These are phyloP conservation scores for Lysandra coridon DNA, from an alignment of 2,888 invertebrate species.

Conservation along the genomic window DNA sequence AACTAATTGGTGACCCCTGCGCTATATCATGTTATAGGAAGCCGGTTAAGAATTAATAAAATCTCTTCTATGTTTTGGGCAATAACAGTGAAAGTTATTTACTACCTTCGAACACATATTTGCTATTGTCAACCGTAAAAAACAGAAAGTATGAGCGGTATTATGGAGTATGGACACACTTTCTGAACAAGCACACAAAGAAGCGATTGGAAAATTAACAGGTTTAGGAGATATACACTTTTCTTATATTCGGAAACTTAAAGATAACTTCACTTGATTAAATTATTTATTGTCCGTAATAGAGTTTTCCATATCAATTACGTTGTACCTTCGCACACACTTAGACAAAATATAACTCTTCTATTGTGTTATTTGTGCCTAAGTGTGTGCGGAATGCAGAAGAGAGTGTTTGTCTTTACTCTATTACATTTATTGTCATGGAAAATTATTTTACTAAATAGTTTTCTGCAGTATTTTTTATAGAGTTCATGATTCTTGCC, in stretches of 20 bases:
- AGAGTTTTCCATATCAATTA: too few species aligned
- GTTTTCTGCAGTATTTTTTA: too few species aligned
- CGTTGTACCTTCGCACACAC: too few species aligned
- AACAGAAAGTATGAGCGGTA: background rate
- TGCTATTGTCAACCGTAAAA: slow-evolving; percentile 13
- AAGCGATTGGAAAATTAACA: slow-evolving; percentile 1
- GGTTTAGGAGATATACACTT: background rate
- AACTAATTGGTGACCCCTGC: too few species aligned
- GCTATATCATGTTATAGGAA: background rate
- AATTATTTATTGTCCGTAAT: too few species aligned
- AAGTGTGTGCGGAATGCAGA: too few species aligned
- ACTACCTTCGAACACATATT: background rate
- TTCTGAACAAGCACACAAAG: slow-evolving; percentile 18
- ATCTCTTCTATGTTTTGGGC: background rate
- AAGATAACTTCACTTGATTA: background rate
- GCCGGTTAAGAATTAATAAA: background rate
- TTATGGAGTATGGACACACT: slow-evolving; percentile 1
- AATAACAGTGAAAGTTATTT: background rate
- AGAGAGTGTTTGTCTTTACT: too few species aligned
- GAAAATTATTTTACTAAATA: too few species aligned
- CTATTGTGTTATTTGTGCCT: too few species aligned
- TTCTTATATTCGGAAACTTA: background rate
- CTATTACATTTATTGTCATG: too few species aligned
- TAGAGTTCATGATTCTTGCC: too few species aligned
- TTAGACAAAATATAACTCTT: too few species aligned